Percentiles rank a stretch among this genome's conserved stretches.
phyloP scores from a whole-genome alignment of 2,888 invertebrate genomes.

The Micropterix aruncella region DNA sequence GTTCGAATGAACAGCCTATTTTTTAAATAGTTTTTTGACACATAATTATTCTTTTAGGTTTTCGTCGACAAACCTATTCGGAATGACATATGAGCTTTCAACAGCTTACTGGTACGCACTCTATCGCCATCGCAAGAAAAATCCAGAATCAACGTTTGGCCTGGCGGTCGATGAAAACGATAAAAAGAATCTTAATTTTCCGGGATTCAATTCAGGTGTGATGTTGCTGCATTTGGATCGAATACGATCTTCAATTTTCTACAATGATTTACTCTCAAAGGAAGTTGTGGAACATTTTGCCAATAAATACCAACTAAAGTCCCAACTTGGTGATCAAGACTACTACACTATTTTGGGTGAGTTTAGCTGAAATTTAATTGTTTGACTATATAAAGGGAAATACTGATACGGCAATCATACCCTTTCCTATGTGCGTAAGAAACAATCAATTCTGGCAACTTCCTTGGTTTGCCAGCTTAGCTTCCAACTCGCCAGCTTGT shows the following conservation, averaged over 20 bases:
- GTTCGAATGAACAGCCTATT: too few relatives aligned
- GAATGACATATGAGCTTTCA: conserved; percentile 57
- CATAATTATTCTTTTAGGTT: conserved; percentile 30
- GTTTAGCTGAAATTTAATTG: too few relatives aligned
- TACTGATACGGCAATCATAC: too few relatives aligned
- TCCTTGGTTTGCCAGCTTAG: too few relatives aligned
- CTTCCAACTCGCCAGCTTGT: too few relatives aligned
- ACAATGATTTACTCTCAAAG: conserved; percentile 38
- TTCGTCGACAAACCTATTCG: conserved; percentile 47
- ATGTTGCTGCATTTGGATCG: conserved; percentile 53
- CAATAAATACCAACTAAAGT: conserved; percentile 48
- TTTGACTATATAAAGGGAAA: too few relatives aligned
- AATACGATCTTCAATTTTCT: conserved; percentile 46
- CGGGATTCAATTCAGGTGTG: conserved; percentile 75
- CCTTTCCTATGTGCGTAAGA: too few relatives aligned
- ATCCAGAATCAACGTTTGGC: conserved; percentile 48
- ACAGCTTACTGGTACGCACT: conserved; percentile 69
- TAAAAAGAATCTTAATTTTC: conserved; percentile 22
- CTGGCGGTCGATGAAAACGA: conserved; percentile 19
- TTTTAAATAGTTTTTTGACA: not conserved
- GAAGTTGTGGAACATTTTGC: conserved; percentile 38
- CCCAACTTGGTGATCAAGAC: conserved; percentile 74
- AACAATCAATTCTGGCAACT: too few relatives aligned
- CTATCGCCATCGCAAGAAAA: conserved; percentile 46
- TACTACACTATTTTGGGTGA: conserved; percentile 57